Percentiles rank a stretch among this genome's conserved stretches.
Conservation (phyloP, 2,113 vertebrate species). For the Nesogale talazaci region DNA sequence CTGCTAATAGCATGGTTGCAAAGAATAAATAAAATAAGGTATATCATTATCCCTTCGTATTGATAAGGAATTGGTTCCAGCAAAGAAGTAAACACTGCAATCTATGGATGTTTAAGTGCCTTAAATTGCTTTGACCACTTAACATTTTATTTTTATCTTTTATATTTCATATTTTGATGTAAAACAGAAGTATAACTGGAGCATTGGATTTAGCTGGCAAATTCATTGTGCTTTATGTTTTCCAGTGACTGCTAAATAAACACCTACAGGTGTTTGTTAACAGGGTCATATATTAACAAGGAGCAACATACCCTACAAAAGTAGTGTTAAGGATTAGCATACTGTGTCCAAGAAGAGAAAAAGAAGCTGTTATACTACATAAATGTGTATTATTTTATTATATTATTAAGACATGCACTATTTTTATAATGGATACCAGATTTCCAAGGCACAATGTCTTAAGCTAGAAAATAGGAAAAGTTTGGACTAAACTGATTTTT, state of each 20-base stretch:
- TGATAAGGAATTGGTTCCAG: too few species aligned
- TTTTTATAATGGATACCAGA: neutral
- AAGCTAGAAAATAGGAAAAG: neutral
- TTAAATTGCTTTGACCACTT: neutral
- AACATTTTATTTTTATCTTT: neutral
- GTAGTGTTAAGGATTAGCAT: neutral
- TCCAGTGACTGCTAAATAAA: neutral
- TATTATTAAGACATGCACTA: neutral
- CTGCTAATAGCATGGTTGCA: neutral
- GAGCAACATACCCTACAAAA: neutral
- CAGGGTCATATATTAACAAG: neutral
- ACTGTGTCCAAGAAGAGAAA: neutral
- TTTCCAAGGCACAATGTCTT: neutral
- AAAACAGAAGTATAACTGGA: neutral
- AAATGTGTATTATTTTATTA: too few species aligned
- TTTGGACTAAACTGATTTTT: conserved; percentile 5
- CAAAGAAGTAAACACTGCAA: too few species aligned
- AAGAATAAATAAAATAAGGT: neutral
- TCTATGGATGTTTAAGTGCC: too few species aligned
- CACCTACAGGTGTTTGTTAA: too few species aligned
- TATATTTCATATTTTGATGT: neutral
- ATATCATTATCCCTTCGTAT: too few species aligned
- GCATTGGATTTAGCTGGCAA: neutral
- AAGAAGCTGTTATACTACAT: neutral
- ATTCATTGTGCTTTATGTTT: neutral